These are phyloP conservation scores for Bufo gargarizans DNA, from an alignment of 2,113 vertebrate genomes.

Conservation along the genomic window DNA sequence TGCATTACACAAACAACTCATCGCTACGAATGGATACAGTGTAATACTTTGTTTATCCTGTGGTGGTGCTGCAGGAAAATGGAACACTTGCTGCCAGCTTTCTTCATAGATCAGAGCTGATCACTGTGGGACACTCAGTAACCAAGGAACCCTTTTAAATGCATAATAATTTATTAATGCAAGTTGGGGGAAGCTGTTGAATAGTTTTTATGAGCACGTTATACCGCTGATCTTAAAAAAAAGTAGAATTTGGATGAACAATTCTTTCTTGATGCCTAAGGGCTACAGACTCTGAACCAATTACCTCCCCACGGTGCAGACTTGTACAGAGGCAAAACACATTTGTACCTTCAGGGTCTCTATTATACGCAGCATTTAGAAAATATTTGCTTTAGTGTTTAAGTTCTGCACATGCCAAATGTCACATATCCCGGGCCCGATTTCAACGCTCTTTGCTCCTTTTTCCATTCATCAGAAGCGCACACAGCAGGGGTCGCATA, in stretches of 20 bases:
- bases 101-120: no score
- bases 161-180: no score
- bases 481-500: constrained; percentile 3
- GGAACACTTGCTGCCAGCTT: no score
- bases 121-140: no score
- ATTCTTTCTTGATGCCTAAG: neutral
- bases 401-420: constrained; percentile 42
- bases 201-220: neutral
- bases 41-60: no score
- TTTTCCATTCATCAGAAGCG: constrained; percentile 14
- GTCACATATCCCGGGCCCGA: constrained; percentile 15
- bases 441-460: neutral
- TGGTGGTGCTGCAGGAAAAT: no score
- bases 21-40: no score
- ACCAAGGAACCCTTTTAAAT: no score
- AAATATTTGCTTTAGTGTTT: constrained; percentile 45
- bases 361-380: constrained; percentile 17
- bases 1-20: no score
- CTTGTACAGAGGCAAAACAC: constrained; percentile 2
- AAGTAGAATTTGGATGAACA: neutral
- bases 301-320: neutral
- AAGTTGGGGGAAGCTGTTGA: neutral
- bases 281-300: neutral
- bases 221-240: neutral
- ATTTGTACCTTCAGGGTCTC: neutral